Percentiles rank a stretch among this genome's conserved stretches.
phyloP scores from a whole-genome alignment of 53 echinoderm and acorn worm species.

The Crossaster papposus region DNA sequence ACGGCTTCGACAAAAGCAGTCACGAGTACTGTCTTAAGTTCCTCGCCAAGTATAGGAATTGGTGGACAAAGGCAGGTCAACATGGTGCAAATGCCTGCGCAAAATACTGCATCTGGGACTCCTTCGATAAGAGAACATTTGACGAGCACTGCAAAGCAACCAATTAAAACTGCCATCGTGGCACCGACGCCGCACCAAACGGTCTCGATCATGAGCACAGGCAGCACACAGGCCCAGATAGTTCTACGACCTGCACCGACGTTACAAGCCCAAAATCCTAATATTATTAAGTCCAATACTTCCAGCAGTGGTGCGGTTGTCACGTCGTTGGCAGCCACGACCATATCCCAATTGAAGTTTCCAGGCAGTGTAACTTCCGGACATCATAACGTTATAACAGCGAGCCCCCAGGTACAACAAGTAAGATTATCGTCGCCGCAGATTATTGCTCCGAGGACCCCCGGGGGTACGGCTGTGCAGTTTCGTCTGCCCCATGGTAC shows the following conservation, averaged over 20 bases:
- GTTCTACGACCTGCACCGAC: constrained; percentile 55
- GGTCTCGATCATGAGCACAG: neutral
- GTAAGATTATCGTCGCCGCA: constrained; percentile 80
- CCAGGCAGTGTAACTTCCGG: constrained; percentile 57
- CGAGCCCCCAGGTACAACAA: constrained; percentile 73
- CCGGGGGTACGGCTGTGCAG: constrained; percentile 65
- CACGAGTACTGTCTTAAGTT: constrained; percentile 34
- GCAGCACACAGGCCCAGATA: constrained; percentile 51
- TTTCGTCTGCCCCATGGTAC: constrained; percentile 84
- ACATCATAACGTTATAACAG: constrained; percentile 29
- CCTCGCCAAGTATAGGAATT: constrained; percentile 24
- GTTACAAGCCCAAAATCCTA: constrained; percentile 10
- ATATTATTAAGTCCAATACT: constrained; percentile 35
- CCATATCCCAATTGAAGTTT: constrained; percentile 32
- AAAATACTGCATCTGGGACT: constrained; percentile 3
- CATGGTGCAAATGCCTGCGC: neutral
- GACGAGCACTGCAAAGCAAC: constrained; percentile 41
- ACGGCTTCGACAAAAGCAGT: constrained; percentile 39
- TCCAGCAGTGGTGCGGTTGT: constrained; percentile 35
- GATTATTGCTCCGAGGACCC: constrained; percentile 85
- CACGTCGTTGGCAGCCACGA: constrained; percentile 29
- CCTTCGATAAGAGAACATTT: constrained; percentile 56
- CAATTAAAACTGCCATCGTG: constrained; percentile 6
- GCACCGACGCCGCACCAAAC: constrained; percentile 40
- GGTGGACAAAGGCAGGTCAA: neutral